Evolutionary conservation across 1,140 invertebrate species (phyloP), one percentile per base, ranked within the genome.

Genomic region (Cherax destructor): DNA sequence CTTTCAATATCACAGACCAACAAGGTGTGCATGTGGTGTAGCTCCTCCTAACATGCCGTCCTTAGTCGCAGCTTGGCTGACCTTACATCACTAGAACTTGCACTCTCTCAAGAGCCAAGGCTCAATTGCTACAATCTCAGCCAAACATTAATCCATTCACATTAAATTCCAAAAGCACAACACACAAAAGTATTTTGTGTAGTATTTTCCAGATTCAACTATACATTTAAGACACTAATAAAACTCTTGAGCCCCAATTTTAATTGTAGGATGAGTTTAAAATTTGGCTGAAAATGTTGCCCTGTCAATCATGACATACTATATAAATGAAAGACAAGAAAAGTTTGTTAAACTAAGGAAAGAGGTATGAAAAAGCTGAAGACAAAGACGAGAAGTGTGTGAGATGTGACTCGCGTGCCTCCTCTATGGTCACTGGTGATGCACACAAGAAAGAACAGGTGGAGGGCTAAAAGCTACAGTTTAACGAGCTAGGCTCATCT

Each of bases 21-120:
- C 89, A 91, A 91, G 89, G 89, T 91, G 89, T 91, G 89, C 89
- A 91, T 91, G 89, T 91, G 89, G 89, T 91, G 89, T 91, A 91
- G 89, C 89, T 91, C 89, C 89, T 85, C 89, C 89, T 91, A 91
- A 91, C 89, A 91, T 91, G 89, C 89, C 76, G 89, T 91, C 89
- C 89, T 91, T 77, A 91, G 89, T 91, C 83, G 83, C 89, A 91
- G 89, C 89, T 91, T 91, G 77, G 89, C 89, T 91, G 89, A 65
- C 89, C 83, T 85, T 86, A 91, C 89, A 85, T 86, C 83, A 91
- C 88, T 91, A 86, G 76, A 91, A 85, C 89, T 91, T 91, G 89
- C 89, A 91, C 89, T 91, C 89, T 86, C 77, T 85, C 83, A 84
- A 90, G 80, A 83, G 88, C 85, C 85, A 86, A 86, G 85, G 85